A percentile compares a stretch with the other conserved stretches of the same genome.
Conservation (phyloP, 2,113 vertebrate genomes). For the Salvelinus sp. region DNA sequence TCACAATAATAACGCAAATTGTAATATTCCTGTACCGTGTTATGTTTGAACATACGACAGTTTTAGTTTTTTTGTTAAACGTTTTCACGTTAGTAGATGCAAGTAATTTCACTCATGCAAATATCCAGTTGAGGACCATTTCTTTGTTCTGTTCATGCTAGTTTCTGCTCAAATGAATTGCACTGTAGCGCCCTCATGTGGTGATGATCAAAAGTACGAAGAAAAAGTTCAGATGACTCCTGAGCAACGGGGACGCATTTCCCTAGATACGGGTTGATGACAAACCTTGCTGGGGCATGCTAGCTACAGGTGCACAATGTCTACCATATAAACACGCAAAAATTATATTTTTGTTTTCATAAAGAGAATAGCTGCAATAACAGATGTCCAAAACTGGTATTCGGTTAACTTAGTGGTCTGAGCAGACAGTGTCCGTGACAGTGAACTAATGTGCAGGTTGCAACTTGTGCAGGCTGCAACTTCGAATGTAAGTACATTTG, state of each 20-base stretch:
- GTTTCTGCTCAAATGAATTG: not conserved
- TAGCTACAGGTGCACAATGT: too few relatives aligned
- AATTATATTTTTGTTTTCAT: not conserved
- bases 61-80: not conserved
- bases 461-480: not conserved
- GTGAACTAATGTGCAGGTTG: not conserved
- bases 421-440: not conserved
- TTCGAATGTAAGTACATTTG: not conserved
- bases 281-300: constrained; percentile 16
- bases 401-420: not conserved
- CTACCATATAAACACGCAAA: too few relatives aligned
- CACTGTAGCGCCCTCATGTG: constrained; percentile 56
- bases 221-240: constrained; percentile 9
- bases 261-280: constrained; percentile 51
- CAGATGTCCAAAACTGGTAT: not conserved
- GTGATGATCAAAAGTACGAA: not conserved
- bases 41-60: constrained; percentile 30
- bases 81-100: too few relatives aligned
- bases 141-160: too few relatives aligned
- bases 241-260: constrained; percentile 62
- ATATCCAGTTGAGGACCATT: too few relatives aligned
- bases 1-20: not conserved
- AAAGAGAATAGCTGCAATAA: not conserved
- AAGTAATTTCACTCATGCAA: constrained; percentile 34
- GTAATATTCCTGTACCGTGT: not conserved